Evolutionary conservation across 2,113 vertebrate species (phyloP).

Genomic region (Pseudorasbora parva): DNA sequence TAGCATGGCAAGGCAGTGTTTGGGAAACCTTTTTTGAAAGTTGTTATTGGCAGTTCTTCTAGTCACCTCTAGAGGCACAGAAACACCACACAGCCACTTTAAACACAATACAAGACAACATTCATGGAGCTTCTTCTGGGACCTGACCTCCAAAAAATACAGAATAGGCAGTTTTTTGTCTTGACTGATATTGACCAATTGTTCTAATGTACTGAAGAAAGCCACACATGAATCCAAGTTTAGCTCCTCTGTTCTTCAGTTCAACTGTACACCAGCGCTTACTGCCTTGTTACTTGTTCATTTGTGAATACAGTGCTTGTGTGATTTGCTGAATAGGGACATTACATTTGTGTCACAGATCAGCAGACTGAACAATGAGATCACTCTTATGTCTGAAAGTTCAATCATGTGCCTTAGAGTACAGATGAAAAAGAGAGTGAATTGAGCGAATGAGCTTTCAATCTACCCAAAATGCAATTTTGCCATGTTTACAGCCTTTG

Average conservation of each 20-base stretch:
- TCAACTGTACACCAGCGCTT: slow-evolving; percentile 28
- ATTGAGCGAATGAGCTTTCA: slow-evolving; percentile 18
- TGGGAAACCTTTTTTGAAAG: neutral
- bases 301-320: slow-evolving; percentile 49
- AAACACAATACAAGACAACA: slow-evolving; percentile 10
- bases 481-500: slow-evolving; percentile 7
- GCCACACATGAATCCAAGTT: slow-evolving; percentile 39
- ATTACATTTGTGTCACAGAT: slow-evolving; percentile 37
- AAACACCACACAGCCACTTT: neutral
- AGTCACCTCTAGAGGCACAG: neutral
- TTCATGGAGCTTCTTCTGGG: slow-evolving; percentile 10
- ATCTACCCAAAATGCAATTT: slow-evolving; percentile 10
- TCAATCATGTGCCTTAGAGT: slow-evolving; percentile 28
- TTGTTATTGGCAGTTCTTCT: neutral
- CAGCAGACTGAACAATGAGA: slow-evolving; percentile 40
- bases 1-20: neutral
- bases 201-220: slow-evolving; percentile 28
- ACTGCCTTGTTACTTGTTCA: slow-evolving; percentile 50
- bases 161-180: slow-evolving; percentile 2
- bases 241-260: slow-evolving; percentile 29
- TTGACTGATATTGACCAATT: neutral
- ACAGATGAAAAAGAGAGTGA: slow-evolving; percentile 15
- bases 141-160: slow-evolving; percentile 5
- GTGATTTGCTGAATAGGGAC: slow-evolving; percentile 45
- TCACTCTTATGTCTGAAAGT: slow-evolving; percentile 38